Conservation (phyloP, 2,113 vertebrate genomes). For the Menidia beryllina region DNA sequence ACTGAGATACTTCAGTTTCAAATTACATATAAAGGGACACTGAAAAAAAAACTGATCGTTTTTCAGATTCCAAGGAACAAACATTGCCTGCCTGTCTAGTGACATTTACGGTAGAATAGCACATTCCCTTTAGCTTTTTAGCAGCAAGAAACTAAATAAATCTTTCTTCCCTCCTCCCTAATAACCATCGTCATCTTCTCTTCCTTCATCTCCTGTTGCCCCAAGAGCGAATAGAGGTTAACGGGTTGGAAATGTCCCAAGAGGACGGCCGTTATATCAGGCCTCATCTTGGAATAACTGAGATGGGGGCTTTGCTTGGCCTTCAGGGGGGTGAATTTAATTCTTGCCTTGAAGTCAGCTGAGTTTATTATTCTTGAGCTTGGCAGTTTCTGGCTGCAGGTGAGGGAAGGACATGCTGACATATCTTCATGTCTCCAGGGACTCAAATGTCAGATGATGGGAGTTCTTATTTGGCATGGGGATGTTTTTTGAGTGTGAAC, state of each 20-base stretch:
- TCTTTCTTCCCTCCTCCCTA: not conserved
- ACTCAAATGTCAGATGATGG: constrained; percentile 46
- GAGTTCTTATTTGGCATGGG: constrained; percentile 23
- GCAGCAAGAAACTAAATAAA: constrained; percentile 56
- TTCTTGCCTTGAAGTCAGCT: constrained; percentile 33
- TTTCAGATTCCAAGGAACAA: constrained; percentile 15
- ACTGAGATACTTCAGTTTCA: not conserved
- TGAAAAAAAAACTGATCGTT: not conserved
- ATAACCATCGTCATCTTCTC: not conserved
- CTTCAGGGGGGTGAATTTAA: constrained; percentile 46
- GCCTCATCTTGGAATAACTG: constrained; percentile 54
- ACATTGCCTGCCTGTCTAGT: constrained; percentile 37
- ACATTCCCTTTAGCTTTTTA: constrained; percentile 44
- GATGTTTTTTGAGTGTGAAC: constrained; percentile 11
- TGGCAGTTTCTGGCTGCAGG: constrained; percentile 25
- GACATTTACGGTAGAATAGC: constrained; percentile 49
- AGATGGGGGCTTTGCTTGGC: constrained; percentile 51
- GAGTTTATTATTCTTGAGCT: constrained; percentile 46
- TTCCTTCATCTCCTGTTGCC: constrained; percentile 31
- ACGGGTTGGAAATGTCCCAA: constrained; percentile 43
- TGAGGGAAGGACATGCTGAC: constrained; percentile 52
- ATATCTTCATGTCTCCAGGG: constrained; percentile 23
- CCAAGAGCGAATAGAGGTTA: constrained; percentile 43
- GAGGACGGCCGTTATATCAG: constrained; percentile 39
- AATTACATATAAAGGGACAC: not conserved